Base-by-base conservation (phyloP, 64 coral and sea anemone species). In the Orbicella faveolata region DNA sequence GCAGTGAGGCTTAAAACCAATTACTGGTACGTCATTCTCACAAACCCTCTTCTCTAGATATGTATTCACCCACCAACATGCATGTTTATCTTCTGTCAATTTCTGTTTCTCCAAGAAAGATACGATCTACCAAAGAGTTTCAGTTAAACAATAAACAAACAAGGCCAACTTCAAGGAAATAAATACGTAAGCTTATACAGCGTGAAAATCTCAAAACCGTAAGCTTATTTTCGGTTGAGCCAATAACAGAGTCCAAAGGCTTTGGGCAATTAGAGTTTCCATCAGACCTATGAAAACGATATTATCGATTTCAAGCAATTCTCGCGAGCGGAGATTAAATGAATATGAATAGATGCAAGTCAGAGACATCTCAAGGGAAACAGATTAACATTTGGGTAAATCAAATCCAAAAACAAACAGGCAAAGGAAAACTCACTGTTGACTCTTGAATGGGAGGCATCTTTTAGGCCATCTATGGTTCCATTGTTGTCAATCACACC, bases 401-500 rank as follows among this genome's bases (percentile, higher is more conserved):
- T 91, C 73, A 44, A 75, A 83, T 85, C 61, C 74, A 52, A 74
- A 62, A 53, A 20, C 33, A 72, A 90, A 90, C 37, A 90, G 34
- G 19, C 15, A 67, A 37, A 26, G 65, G 25, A 75, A 44, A n/a
- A 51, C 80, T 77, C 51, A 91, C 89, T 75, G 20, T 85, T 91
- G n/a, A 75, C 74, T 76, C 75, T 66, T 17, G 34, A 87, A 61
- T 84, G 88, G 52, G 90, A 34, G 34, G 81, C 52, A 34, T 90
- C 90, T 68, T 92, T 96, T 17, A 76, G 77, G 21, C 90, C 79
- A 65, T 80, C 94, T 93, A 96, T 52, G 36, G 89, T 83, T 83
- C 94, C 94, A 90, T 96, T 96, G 89, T 93, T 96, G 23, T 96
- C 94, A 52, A 93, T 96, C 64, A 96, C 87, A 26, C 90, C 94